Base-by-base conservation (phyloP, 2,888 invertebrate genomes). In the Muscina levida region DNA sequence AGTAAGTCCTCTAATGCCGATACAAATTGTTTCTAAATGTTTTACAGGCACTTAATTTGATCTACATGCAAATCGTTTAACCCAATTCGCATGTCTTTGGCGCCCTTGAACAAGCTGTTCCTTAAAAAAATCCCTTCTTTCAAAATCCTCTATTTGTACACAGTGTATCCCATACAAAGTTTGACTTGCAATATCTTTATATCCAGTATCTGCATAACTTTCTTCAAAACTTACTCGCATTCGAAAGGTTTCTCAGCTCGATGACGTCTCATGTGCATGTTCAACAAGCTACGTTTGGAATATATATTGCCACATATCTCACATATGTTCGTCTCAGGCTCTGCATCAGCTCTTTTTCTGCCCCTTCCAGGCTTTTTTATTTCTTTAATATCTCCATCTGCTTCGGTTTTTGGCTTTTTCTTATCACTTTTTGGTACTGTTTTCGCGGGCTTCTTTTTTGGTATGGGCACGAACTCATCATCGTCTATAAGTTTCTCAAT, bases 271-370 rank as follows among this genome's bases (percentile, higher is more conserved):
- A 91, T 91, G 59, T 91, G 91, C 82, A 89, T 87, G 77, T 90
- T 89, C 10, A 91, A 85, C 0, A 87, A 86, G 71, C 88, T 89
- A 2, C 88, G 86, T 75, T 88, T 89, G 1, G 87, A 85, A 80
- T 91, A 90, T 11, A 88, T 88, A 79, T 90, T 90, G 0, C 90
- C 90, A 66, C 90, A 90, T 26, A 90, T 87, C 82, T 91, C 90
- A 51, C 90, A 90, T 80, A 90, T 88, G 37, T 89, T 89, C 68
- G 77, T 83, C 24, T 84, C 81, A 2, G 72, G 65, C 17, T 82
- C 83, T 24, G 79, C 46, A 4, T 83, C 83, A 70, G 68, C 79
- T 53, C 80, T 84, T 51, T 83, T 84, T 5, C 83, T 83, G 51
- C 77, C 82, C 4, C 79, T 66, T 1, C 72, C 70, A 11, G 73